Percentiles rank a stretch among this genome's conserved stretches.
These are phyloP conservation scores for Rhinoptilus africanus DNA, from an alignment of 2,113 vertebrate genomes.

Conservation along the genomic window DNA sequence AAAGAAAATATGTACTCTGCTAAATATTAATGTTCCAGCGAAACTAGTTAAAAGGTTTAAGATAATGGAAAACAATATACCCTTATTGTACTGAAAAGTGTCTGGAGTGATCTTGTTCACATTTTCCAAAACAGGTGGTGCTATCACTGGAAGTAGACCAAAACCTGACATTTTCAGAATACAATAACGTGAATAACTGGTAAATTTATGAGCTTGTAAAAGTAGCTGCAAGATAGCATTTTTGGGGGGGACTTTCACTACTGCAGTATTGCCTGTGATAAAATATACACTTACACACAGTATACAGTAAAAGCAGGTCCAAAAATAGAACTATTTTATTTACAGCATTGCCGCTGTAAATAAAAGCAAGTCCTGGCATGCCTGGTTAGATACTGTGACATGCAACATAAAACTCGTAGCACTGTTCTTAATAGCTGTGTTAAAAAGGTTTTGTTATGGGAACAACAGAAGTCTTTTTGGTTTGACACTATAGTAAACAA, in stretches of 20 bases:
- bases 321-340: neutral
- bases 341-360: neutral
- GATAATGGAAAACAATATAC: neutral
- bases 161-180: neutral
- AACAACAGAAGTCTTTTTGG: neutral
- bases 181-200: accelerated
- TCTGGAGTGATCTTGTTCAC: neutral
- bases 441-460: neutral
- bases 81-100: neutral
- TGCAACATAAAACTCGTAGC: neutral
- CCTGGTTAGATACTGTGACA: neutral
- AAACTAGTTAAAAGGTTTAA: neutral
- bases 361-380: neutral
- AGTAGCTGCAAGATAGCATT: neutral
- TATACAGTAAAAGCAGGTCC: neutral
- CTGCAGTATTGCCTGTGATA: neutral
- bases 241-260: neutral
- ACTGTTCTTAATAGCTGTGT: neutral
- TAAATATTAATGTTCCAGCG: neutral
- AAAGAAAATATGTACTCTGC: neutral
- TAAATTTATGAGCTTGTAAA: neutral
- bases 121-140: neutral
- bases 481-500: neutral
- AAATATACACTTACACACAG: neutral
- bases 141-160: neutral